Conservation (phyloP, 1,140 invertebrate genomes). For the Macrocentrus cingulum region DNA sequence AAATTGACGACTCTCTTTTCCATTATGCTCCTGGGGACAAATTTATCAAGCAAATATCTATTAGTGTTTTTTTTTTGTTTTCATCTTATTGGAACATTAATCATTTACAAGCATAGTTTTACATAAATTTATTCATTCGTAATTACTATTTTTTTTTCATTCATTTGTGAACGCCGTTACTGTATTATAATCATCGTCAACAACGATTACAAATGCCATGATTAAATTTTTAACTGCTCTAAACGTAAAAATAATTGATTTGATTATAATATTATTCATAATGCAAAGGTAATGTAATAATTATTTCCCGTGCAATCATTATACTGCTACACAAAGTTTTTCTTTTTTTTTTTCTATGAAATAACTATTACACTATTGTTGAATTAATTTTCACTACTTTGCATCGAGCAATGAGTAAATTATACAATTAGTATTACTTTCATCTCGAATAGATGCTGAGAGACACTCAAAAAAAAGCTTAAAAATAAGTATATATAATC, state of each 20-base stretch:
- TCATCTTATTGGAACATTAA: slow-evolving; percentile 49
- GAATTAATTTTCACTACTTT: too few relatives aligned
- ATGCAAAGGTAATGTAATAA: slow-evolving; percentile 34
- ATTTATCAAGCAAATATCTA: slow-evolving; percentile 47
- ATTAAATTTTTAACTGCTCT: neutral
- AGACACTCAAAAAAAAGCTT: neutral
- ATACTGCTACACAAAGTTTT: slow-evolving; percentile 1
- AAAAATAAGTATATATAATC: neutral
- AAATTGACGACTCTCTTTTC: too few relatives aligned
- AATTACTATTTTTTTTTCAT: slow-evolving; percentile 21
- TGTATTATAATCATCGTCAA: slow-evolving; percentile 19
- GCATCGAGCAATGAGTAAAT: too few relatives aligned
- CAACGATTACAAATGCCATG: neutral
- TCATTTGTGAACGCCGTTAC: slow-evolving; percentile 31
- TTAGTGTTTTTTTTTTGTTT: too few relatives aligned
- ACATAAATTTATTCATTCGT: slow-evolving; percentile 44
- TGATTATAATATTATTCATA: slow-evolving; percentile 35
- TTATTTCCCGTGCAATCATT: slow-evolving; percentile 29
- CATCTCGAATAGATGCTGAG: neutral
- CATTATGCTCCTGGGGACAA: too few relatives aligned
- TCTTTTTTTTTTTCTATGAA: neutral
- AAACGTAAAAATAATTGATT: slow-evolving; percentile 28
- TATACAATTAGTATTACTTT: too few relatives aligned
- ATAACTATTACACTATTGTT: too few relatives aligned
- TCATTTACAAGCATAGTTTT: slow-evolving; percentile 53